phyloP scores from a whole-genome alignment of 2,797 vertebrate genomes.

The Melanotaenia boesemani region DNA sequence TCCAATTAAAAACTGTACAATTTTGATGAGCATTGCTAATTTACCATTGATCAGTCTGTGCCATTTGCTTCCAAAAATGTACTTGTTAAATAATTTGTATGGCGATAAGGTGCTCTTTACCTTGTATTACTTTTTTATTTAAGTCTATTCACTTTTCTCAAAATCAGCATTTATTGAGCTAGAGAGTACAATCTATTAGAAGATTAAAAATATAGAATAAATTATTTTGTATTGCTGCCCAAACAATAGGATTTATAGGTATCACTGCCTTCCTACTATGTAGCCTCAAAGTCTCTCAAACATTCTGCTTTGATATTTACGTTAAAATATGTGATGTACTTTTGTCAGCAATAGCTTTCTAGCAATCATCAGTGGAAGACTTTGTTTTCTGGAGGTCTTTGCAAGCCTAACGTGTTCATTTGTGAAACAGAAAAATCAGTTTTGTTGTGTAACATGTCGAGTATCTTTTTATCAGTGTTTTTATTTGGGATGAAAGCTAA shows the following conservation, averaged over 20 bases:
- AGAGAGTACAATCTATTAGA: conserved; percentile 78
- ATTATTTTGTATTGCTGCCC: conserved; percentile 81
- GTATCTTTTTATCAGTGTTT: conserved; percentile 68
- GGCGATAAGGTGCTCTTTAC: conserved; percentile 76
- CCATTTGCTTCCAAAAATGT: conserved; percentile 77
- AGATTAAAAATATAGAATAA: conserved; percentile 73
- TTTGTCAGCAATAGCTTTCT: conserved; percentile 60
- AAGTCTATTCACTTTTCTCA: conserved; percentile 70
- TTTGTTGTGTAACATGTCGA: conserved; percentile 54
- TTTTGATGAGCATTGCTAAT: conserved; percentile 54
- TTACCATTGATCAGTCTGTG: conserved; percentile 69
- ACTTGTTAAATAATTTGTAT: conserved; percentile 58
- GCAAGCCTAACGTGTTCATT: conserved; percentile 50
- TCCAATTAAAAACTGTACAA: conserved; percentile 40
- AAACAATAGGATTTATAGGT: conserved; percentile 72
- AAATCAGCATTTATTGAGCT: conserved; percentile 66
- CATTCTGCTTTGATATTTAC: conserved; percentile 70
- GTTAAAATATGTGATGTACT: conserved; percentile 53
- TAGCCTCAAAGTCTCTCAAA: conserved; percentile 75
- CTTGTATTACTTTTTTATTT: conserved; percentile 74
- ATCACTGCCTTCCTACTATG: conserved; percentile 75
- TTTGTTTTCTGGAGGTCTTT: conserved; percentile 24
- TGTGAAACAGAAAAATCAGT: conserved; percentile 41
- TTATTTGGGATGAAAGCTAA: conserved; percentile 59
- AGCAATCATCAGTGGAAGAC: conserved; percentile 46